These are phyloP conservation scores for Pseudococcus jackbeardsleyi DNA, from an alignment of 2,888 invertebrate species.

Conservation along the genomic window DNA sequence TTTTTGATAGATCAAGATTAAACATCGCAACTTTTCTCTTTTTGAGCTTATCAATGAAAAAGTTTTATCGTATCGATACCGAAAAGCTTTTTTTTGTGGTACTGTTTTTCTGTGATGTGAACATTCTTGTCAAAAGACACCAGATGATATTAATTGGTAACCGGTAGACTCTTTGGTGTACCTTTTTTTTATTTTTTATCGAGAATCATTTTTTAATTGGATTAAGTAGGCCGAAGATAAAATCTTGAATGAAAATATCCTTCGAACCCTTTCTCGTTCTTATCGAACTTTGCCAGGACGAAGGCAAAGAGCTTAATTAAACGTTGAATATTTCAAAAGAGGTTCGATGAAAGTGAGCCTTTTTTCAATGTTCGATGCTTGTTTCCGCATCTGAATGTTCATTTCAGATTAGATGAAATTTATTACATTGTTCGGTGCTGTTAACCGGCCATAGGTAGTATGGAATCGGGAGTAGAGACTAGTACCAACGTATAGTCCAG, in stretches of 20 bases:
- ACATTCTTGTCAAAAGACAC: neutral
- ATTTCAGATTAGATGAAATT: conserved; percentile 4
- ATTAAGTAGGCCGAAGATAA: conserved; percentile 4
- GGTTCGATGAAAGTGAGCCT: neutral
- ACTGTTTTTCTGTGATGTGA: too few relatives aligned
- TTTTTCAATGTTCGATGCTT: neutral
- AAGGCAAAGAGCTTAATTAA: conserved; percentile 14
- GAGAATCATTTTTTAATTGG: conserved; percentile 52
- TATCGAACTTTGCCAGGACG: conserved; percentile 15
- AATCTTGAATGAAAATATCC: conserved; percentile 33
- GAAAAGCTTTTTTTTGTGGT: neutral
- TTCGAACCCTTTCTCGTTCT: neutral
- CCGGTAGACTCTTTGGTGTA: conserved; percentile 9
- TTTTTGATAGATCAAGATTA: too few relatives aligned
- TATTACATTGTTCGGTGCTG: neutral
- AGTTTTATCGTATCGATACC: neutral
- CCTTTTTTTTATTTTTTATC: neutral
- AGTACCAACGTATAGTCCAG: too few relatives aligned
- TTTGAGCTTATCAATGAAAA: neutral
- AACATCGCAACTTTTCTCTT: too few relatives aligned
- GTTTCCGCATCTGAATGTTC: neutral
- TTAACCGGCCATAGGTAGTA: too few relatives aligned
- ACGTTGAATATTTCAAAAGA: neutral
- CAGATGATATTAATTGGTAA: conserved; percentile 26
- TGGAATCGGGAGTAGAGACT: too few relatives aligned